Conservation (phyloP, 2,888 invertebrate genomes). For the Petrolisthes cinctipes region DNA sequence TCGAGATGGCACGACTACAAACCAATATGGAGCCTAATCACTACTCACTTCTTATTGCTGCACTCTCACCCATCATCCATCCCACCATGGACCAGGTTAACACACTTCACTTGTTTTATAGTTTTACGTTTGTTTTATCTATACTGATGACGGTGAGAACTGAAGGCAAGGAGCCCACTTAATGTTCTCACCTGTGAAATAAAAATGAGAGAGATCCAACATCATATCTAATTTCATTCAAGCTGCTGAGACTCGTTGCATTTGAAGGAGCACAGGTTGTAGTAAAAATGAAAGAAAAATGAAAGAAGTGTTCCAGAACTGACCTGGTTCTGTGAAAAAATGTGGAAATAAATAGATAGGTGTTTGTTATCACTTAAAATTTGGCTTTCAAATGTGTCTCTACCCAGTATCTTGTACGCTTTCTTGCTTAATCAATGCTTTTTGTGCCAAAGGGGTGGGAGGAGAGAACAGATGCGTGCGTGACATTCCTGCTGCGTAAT, state of each 20-base stretch:
- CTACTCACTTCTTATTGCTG: conserved; percentile 69
- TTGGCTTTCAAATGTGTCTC: too few species aligned
- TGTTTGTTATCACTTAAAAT: too few species aligned
- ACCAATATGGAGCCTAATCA: conserved; percentile 70
- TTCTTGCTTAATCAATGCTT: not conserved
- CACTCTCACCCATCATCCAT: conserved; percentile 70
- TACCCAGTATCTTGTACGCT: not conserved
- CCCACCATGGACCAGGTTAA: conserved; percentile 70
- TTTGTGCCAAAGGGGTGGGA: conserved; percentile 81
- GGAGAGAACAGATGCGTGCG: conserved; percentile 79
- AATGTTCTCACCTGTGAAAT: too few species aligned
- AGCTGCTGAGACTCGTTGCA: too few species aligned
- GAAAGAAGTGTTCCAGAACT: too few species aligned
- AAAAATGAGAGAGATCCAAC: too few species aligned
- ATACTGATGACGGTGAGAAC: not conserved
- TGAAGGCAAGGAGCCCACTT: too few species aligned
- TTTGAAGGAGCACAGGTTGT: too few species aligned
- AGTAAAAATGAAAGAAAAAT: too few species aligned
- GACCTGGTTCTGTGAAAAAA: too few species aligned
- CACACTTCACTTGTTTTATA: not conserved
- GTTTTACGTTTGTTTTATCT: not conserved
- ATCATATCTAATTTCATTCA: too few species aligned
- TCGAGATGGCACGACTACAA: conserved; percentile 70
- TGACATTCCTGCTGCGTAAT: conserved; percentile 78
- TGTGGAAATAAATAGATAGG: too few species aligned